Evolutionary conservation across 2,113 vertebrate genomes (phyloP).

Genomic region (Nyctibius bracteatus): DNA sequence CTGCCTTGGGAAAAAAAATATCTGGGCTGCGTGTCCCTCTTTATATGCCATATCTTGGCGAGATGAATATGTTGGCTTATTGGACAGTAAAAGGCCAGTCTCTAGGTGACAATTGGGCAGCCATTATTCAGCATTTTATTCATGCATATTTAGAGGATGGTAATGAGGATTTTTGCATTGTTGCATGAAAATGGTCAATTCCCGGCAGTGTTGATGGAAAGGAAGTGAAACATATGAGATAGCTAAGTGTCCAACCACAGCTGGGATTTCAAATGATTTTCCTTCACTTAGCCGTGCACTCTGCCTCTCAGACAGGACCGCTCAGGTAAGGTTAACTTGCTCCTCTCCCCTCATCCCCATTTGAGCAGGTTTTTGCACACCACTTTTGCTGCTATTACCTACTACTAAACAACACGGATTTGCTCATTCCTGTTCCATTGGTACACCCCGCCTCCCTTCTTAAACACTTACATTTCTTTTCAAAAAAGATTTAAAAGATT

Average conservation of each 20-base stretch:
- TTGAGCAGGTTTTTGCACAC: slow-evolving; percentile 62
- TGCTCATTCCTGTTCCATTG: not conserved
- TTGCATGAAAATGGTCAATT: slow-evolving; percentile 93
- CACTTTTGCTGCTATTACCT: slow-evolving; percentile 68
- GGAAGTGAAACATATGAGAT: slow-evolving; percentile 76
- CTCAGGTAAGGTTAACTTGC: slow-evolving; percentile 44
- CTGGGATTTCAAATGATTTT: slow-evolving; percentile 71
- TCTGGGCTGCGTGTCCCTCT: slow-evolving; percentile 74
- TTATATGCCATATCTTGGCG: slow-evolving; percentile 83
- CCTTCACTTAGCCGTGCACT: slow-evolving; percentile 5
- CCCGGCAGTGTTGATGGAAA: slow-evolving; percentile 83
- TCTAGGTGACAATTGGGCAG: slow-evolving; percentile 88
- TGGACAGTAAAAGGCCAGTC: slow-evolving; percentile 95
- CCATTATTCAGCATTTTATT: slow-evolving; percentile 91
- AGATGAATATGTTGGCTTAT: slow-evolving; percentile 96
- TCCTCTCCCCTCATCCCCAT: not conserved
- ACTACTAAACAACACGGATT: slow-evolving; percentile 32
- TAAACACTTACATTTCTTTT: not conserved
- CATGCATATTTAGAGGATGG: slow-evolving; percentile 99
- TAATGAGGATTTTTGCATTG: slow-evolving; percentile 99
- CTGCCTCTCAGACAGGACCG: slow-evolving; percentile 47
- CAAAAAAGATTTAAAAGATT: not conserved
- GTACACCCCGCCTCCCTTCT: not conserved
- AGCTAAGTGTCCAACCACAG: slow-evolving; percentile 71
- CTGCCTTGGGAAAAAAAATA: slow-evolving; percentile 61